Conservation (phyloP, 2,888 invertebrate species). For the Drosophila pseudotalamancana region DNA sequence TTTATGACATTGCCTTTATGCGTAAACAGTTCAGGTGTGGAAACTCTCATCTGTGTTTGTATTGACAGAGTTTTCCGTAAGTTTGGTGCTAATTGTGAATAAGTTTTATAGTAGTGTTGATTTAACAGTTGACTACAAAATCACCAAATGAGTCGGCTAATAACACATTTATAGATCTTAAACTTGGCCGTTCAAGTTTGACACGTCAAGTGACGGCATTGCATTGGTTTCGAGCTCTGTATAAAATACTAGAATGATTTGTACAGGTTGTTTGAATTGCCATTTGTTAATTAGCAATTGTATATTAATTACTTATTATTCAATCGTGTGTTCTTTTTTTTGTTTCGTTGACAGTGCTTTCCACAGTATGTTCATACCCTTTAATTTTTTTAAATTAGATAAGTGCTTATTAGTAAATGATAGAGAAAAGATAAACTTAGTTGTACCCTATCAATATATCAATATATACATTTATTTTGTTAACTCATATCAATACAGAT, state of each 20-base stretch:
- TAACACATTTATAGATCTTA: constrained; percentile 7
- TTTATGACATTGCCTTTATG: constrained; percentile 19
- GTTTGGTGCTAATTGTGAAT: constrained; percentile 30
- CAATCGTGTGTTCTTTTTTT: constrained; percentile 7
- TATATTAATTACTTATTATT: constrained; percentile 21
- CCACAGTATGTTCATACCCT: constrained; percentile 1
- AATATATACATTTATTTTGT: no score
- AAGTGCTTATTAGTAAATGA: no score
- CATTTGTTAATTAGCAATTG: constrained; percentile 45
- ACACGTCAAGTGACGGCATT: constrained; percentile 52
- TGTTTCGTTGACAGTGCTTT: no score
- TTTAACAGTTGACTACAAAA: constrained; percentile 32
- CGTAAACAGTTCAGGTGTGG: constrained; percentile 4
- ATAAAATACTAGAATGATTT: constrained; percentile 13
- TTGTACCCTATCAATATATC: no score
- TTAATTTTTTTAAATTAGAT: not conserved
- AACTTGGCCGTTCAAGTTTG: constrained; percentile 12
- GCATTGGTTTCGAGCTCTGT: constrained; percentile 41
- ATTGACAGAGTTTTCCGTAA: constrained; percentile 49
- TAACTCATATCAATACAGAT: no score
- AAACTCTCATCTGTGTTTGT: no score
- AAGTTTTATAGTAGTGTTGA: constrained; percentile 4
- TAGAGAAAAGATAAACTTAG: no score
- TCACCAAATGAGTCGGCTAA: constrained; percentile 45
- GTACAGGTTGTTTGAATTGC: constrained; percentile 12